Base-by-base conservation (phyloP, 2,113 vertebrate genomes). In the Hippocampus barbouri region DNA sequence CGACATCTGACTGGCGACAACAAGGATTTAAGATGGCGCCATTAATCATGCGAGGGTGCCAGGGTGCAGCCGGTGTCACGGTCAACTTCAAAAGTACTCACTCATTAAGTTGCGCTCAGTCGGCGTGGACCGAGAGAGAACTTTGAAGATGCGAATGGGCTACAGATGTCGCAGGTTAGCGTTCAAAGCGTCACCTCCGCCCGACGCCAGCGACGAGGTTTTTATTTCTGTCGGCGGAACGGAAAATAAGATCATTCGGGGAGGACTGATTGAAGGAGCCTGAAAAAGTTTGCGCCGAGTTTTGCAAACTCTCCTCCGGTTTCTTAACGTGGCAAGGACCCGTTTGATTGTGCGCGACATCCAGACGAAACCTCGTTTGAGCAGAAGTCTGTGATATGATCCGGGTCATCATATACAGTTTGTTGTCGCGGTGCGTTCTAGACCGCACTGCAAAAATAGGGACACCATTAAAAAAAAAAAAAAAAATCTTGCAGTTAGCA, bases 81-180 rank as follows among this genome's bases (percentile, higher is more conserved):
- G 86, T 86, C 85, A 47, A 83, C 89, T 92, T 92, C 86, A 92
- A 91, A 92, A 78, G 71, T 81, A 74, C 66, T 70, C 71, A 82
- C 86, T 89, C 91, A 86, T 92, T 90, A 92, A 83, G 83, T 87
- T 85, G 72, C 75, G 81, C 87, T 92, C 87, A 83, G 82, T 91
- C 86, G 72, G 80, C 7, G n/a, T 8, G 1, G 85, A 83, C 73
- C 79, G 67, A 51, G 79, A 79, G 69, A 78, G 80, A 82, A 82
- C 87, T 93, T 92, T 92, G 90, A 92, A 89, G 91, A 80, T 88
- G 86, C 90, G 86, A 38, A 92, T 92, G 88, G 89, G 91, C 81
- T 83, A 83, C 88, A 86, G 87, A 87, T 90, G 89, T 86, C 61
- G 69, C 63, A 66, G 79, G 82, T 74, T 63, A 51, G 77, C 66